Conservation (phyloP, 2,888 invertebrate species). For the Drosophila mettleri region DNA sequence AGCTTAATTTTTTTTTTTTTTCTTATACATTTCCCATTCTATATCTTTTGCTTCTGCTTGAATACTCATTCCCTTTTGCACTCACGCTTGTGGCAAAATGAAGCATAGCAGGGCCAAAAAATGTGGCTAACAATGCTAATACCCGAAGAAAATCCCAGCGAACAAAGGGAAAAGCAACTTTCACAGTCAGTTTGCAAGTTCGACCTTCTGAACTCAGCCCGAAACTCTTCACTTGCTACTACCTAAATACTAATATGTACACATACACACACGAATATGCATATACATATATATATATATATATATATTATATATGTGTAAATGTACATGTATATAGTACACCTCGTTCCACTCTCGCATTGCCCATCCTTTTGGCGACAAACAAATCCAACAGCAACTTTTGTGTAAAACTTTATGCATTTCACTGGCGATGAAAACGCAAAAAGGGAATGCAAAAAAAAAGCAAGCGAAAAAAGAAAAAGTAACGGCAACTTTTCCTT, state of each 20-base stretch:
- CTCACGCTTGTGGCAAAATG: conserved; percentile 51
- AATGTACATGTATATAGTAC: background rate
- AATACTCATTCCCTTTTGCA: conserved; percentile 3
- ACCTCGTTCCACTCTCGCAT: conserved; percentile 6
- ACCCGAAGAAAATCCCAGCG: conserved; percentile 67
- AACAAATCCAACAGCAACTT: conserved; percentile 77
- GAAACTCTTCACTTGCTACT: conserved; percentile 9
- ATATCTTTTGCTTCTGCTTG: conserved; percentile 11
- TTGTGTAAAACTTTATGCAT: conserved; percentile 76
- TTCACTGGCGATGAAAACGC: conserved; percentile 71
- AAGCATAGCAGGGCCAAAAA: conserved; percentile 64
- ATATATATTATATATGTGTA: background rate
- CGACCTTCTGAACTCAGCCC: conserved; percentile 44
- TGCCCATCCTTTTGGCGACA: conserved; percentile 65
- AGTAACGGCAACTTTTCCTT: conserved; percentile 50
- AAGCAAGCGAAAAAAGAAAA: conserved; percentile 33
- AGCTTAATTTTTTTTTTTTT: conserved; percentile 2
- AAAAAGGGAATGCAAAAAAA: conserved; percentile 22
- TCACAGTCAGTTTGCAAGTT: conserved; percentile 61
- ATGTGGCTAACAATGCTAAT: conserved; percentile 72
- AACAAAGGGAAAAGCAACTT: conserved; percentile 66
- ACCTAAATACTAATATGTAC: conserved; percentile 3
- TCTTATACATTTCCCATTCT: conserved; percentile 13
- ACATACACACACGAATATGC: no score
- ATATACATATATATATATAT: background rate